phyloP scores from a whole-genome alignment of 2,888 invertebrate genomes.

The Epistrophe eligans region DNA sequence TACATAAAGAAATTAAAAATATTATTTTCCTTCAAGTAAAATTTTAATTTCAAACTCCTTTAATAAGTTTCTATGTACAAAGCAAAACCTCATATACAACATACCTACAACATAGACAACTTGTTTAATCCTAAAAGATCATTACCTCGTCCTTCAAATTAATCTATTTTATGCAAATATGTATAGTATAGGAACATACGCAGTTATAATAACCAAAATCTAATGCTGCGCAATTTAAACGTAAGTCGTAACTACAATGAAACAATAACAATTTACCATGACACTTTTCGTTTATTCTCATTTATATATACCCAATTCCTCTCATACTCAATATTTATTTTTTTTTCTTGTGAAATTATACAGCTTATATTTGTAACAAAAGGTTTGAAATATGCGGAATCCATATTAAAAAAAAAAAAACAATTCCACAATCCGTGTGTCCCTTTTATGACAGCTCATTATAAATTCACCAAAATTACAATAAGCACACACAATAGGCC shows the following conservation, averaged over 20 bases:
- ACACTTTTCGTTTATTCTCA: slow-evolving; percentile 27
- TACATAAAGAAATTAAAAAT: too few relatives aligned
- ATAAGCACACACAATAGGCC: slow-evolving; percentile 59
- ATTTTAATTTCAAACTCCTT: too few relatives aligned
- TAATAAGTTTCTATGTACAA: too few relatives aligned
- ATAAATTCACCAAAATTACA: slow-evolving; percentile 74
- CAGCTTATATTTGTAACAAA: slow-evolving; percentile 60
- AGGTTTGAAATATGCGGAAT: slow-evolving; percentile 21
- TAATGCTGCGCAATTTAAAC: slow-evolving; percentile 46
- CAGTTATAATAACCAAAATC: slow-evolving; percentile 28
- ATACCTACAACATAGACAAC: too few relatives aligned
- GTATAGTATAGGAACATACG: slow-evolving; percentile 10
- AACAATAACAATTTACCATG: slow-evolving; percentile 28
- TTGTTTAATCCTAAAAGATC: too few relatives aligned
- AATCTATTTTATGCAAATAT: slow-evolving; percentile 38
- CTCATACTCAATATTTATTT: slow-evolving; percentile 42
- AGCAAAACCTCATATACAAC: too few relatives aligned
- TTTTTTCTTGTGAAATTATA: slow-evolving; percentile 7
- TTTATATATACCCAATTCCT: slow-evolving; percentile 7
- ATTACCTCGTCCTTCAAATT: not conserved
- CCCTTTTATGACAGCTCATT: slow-evolving; percentile 74
- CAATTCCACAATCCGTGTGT: slow-evolving; percentile 44
- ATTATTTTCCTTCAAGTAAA: too few relatives aligned
- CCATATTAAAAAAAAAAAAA: slow-evolving; percentile 15
- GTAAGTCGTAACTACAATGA: slow-evolving; percentile 30